These are phyloP conservation scores for Scolopax rusticola DNA, from an alignment of 2,797 vertebrate species.

Conservation along the genomic window DNA sequence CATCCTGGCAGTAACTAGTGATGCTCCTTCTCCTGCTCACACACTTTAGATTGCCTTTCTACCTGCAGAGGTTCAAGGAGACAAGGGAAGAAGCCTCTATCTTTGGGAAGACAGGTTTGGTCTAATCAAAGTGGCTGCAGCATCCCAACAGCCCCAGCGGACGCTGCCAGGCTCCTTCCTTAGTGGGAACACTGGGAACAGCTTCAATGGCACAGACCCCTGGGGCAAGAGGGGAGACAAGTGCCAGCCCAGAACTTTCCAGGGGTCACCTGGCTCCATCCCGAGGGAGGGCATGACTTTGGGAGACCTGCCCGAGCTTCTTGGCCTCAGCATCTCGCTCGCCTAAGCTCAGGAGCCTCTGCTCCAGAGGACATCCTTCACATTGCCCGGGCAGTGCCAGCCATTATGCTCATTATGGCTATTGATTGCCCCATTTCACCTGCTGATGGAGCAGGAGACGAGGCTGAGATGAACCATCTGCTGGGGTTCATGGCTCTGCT, in stretches of 20 bases:
- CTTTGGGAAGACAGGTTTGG: not conserved
- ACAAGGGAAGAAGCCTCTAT: not conserved
- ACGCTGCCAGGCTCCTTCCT: not conserved
- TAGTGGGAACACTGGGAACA: rapidly evolving
- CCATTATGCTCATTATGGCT: not conserved
- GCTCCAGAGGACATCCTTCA: not conserved
- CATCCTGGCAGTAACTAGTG: not conserved
- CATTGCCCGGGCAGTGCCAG: rapidly evolving
- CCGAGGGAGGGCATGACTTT: not conserved
- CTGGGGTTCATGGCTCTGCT: not conserved
- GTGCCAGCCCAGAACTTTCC: rapidly evolving
- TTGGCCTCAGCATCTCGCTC: rapidly evolving
- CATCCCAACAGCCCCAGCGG: rapidly evolving
- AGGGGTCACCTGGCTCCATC: rapidly evolving
- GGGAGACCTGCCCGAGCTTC: not conserved
- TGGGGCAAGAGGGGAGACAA: rapidly evolving
- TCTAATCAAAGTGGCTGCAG: not conserved
- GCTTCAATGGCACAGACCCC: not conserved
- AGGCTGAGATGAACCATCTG: not conserved
- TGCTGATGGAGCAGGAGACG: not conserved
- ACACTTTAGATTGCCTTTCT: not conserved
- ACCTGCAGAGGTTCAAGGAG: not conserved
- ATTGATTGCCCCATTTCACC: not conserved
- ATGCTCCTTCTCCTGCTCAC: not conserved
- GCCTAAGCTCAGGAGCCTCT: not conserved